Base-by-base conservation (phyloP, 2,888 invertebrate genomes). In the Chaitophorus viminalis region DNA sequence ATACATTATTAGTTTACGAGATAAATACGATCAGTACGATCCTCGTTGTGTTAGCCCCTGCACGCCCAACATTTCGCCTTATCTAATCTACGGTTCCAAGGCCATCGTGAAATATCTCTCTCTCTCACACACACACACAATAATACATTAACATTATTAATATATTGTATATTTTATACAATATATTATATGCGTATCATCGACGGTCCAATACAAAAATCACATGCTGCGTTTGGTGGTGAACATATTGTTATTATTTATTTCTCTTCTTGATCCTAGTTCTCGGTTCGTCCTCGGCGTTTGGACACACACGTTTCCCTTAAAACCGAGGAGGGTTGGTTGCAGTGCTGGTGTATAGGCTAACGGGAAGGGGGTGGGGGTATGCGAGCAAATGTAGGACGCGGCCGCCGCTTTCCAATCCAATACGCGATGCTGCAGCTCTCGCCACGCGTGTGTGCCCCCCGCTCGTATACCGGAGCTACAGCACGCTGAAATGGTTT, bases 341-440 rank as follows among this genome's bases (percentile, higher is more conserved):
- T 31, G 9, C 9, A 39, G 8, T 5, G 36, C 4, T 14, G 14
- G 46, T 36, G 6, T 3, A 36, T 36, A 3, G 36, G 3, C 36
- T 3, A 36, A 11, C 14, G 8, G 6, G 25, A 21, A 5, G 60
- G 39, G 31, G 46, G n/a, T n/a, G 9, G 33, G 36, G 60, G 39
- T 29, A n/a, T n/a, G n/a, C n/a, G n/a, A n/a, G n/a, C n/a, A 31
- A 84, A 84, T 84, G 84, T 84, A 84, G 84, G 84, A 84, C 83
- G 76, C 75, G 84, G 84, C 76, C 83, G 76, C 75, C 84, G 65
- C 84, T 84, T 84, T 84, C 84, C 84, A 84, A 84, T 83, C n/a
- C n/a, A n/a, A n/a, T n/a, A 39, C 33, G 25, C 46, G 46, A 3
- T 11, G 11, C 39, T 33, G 31, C n/a, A 11, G 25, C 36, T 60